A percentile compares a stretch with the other conserved stretches of the same genome.
These are phyloP conservation scores for Deilephila porcellus DNA, from an alignment of 2,888 invertebrate genomes.

Conservation along the genomic window DNA sequence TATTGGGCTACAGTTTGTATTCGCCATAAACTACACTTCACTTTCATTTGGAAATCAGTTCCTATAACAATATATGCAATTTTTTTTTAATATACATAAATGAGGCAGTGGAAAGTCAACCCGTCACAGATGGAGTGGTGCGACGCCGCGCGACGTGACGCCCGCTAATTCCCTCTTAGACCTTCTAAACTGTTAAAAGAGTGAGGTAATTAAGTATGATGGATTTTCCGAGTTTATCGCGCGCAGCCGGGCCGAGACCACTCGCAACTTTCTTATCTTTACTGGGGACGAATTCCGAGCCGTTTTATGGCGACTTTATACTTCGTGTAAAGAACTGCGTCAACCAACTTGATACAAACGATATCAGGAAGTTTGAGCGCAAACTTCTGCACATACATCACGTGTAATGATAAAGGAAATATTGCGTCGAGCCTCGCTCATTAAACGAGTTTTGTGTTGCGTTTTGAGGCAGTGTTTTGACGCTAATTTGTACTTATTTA, in stretches of 20 bases:
- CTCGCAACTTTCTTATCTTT: constrained; percentile 72
- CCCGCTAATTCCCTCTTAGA: constrained; percentile 70
- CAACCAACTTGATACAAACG: constrained; percentile 25
- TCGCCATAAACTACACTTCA: no score
- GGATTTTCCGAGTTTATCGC: constrained; percentile 79
- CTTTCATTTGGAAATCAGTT: no score
- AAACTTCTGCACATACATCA: constrained; percentile 20
- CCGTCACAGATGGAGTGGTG: constrained; percentile 52
- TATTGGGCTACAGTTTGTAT: no score
- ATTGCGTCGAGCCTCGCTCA: not conserved
- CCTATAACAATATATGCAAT: no score
- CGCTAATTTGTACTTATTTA: not conserved
- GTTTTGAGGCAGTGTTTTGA: not conserved
- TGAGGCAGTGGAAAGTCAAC: not conserved
- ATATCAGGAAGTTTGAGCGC: constrained; percentile 10
- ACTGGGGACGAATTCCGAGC: constrained; percentile 62
- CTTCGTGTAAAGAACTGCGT: constrained; percentile 32
- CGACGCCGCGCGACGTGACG: constrained; percentile 66
- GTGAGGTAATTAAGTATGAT: constrained; percentile 81
- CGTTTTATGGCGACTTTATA: constrained; percentile 55
- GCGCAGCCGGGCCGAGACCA: constrained; percentile 62
- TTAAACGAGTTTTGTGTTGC: not conserved
- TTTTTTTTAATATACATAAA: not conserved
- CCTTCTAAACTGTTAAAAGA: constrained; percentile 76
- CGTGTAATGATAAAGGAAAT: constrained; percentile 21